Evolutionary conservation across 1,140 invertebrate species (phyloP).

Genomic region (Cyrtorhinus lividipennis): DNA sequence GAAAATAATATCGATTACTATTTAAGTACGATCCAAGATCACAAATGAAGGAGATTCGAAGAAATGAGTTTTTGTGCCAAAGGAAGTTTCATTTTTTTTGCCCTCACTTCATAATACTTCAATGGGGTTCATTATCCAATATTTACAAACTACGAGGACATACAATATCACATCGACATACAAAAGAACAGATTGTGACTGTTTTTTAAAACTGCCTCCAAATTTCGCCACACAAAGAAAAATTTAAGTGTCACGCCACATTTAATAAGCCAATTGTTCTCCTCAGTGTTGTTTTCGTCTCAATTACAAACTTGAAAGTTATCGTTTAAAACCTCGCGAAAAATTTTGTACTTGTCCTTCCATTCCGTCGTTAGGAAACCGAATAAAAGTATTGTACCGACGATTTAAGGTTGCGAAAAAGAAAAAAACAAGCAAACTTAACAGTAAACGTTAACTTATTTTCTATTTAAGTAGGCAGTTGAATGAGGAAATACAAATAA

Average conservation of each 20-base stretch:
- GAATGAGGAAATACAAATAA: not conserved
- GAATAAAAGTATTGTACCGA: too few relatives aligned
- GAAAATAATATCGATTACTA: slow-evolving; percentile 3
- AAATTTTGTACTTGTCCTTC: not conserved
- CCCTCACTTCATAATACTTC: slow-evolving; percentile 5
- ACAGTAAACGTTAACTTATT: not conserved
- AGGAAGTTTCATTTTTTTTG: slow-evolving; percentile 9
- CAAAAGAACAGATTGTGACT: slow-evolving; percentile 2
- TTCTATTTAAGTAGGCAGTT: not conserved
- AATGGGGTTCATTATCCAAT: slow-evolving; percentile 1
- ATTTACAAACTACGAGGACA: slow-evolving; percentile 8
- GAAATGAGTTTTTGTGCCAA: slow-evolving; percentile 8
- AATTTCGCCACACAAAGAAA: not conserved
- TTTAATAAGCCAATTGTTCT: too few relatives aligned
- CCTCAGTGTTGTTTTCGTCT: too few relatives aligned
- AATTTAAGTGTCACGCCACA: too few relatives aligned
- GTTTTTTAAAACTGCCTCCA: not conserved
- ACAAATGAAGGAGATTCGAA: slow-evolving; percentile 5
- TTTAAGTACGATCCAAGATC: slow-evolving; percentile 4
- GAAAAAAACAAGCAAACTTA: not conserved
- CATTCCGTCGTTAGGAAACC: not conserved
- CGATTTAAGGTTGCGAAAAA: not conserved
- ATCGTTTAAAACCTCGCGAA: not conserved
- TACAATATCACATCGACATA: slow-evolving; percentile 4
- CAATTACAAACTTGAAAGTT: not conserved